Evolutionary conservation across 2,113 vertebrate genomes (phyloP), one percentile per base, ranked within the genome.

Genomic region (Dicerorhinus sumatrensis): DNA sequence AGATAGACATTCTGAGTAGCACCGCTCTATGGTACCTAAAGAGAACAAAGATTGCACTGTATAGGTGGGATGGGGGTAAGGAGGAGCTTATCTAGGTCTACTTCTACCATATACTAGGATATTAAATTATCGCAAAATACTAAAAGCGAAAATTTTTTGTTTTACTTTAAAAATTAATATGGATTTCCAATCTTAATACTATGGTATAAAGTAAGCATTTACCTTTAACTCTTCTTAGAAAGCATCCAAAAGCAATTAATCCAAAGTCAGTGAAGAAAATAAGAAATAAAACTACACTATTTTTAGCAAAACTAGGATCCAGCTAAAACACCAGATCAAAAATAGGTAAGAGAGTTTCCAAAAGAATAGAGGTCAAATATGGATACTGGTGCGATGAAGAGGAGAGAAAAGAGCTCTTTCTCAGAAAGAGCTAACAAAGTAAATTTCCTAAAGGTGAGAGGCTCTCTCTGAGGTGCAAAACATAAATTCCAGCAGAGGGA

Each of bases 141-240:
- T 63, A 31, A 89, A 72, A 97, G 72, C 10, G 80, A 93, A 31
- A 82, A 63, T 83, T 63, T 54, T 80, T 31, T 90, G 36, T 56
- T 73, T 48, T 60, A 86, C 29, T 73, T 96, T 91, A 58, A 91
- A 96, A 91, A 77, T 77, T 67, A 88, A 63, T 88, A 58, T 36
- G 76, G 2, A 69, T 23, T 63, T 88, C n/a, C 29, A 36, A 92
- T 84, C 92, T 84, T 89, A 84, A 92, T 77, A 86, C 2, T 91
- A 18, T 65, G 27, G 14, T 36, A 87, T 39, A 77, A 56, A 82
- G n/a, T 36, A 60, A 63, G 70, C 62, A 97, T 72, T 90, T 79
- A 8, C 17, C 60, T 36, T 85, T 85, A 84, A 84, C 9, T 84
- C 46, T 81, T 90, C 58, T 65, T 54, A 85, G 48, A 89, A 91